A percentile compares a stretch with the other conserved stretches of the same genome.
Evolutionary conservation across 2,113 vertebrate genomes (phyloP).

Genomic region (Colistium nudipinnis): DNA sequence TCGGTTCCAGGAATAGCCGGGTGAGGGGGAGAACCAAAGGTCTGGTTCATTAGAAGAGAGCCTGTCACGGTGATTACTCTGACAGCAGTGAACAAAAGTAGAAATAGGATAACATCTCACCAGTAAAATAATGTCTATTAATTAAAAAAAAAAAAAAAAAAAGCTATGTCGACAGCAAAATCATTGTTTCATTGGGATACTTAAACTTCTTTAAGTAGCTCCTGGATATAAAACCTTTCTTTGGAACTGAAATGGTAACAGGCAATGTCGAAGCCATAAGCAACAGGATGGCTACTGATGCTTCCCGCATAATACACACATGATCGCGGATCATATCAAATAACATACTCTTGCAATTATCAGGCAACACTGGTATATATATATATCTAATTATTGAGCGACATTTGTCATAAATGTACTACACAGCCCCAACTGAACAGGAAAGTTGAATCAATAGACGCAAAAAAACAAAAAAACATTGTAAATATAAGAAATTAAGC

Average conservation of each 20-base stretch:
- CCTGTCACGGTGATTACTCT: constrained; percentile 50
- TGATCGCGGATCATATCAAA: constrained; percentile 5
- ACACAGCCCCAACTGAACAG: too few relatives aligned
- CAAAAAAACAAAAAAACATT: too few relatives aligned
- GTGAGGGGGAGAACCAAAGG: constrained; percentile 55
- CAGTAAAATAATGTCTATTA: constrained; percentile 11
- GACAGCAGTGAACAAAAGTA: constrained; percentile 29
- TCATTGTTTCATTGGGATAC: neutral
- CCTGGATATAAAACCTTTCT: too few relatives aligned
- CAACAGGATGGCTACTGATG: neutral
- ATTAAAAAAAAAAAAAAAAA: too few relatives aligned
- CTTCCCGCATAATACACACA: neutral
- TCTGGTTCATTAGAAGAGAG: constrained; percentile 65
- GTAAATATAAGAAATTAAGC: too few relatives aligned
- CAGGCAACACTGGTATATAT: too few relatives aligned
- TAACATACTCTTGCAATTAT: too few relatives aligned
- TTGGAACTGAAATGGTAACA: too few relatives aligned
- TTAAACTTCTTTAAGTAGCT: too few relatives aligned
- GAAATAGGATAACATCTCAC: constrained; percentile 34
- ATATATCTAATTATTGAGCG: too few relatives aligned
- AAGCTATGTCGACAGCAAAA: neutral
- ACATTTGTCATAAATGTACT: too few relatives aligned
- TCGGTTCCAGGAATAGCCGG: constrained; percentile 59
- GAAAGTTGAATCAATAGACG: too few relatives aligned
- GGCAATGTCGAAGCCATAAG: neutral